These are phyloP conservation scores for Todus mexicanus DNA, from an alignment of 2,797 vertebrate species.

Conservation along the genomic window DNA sequence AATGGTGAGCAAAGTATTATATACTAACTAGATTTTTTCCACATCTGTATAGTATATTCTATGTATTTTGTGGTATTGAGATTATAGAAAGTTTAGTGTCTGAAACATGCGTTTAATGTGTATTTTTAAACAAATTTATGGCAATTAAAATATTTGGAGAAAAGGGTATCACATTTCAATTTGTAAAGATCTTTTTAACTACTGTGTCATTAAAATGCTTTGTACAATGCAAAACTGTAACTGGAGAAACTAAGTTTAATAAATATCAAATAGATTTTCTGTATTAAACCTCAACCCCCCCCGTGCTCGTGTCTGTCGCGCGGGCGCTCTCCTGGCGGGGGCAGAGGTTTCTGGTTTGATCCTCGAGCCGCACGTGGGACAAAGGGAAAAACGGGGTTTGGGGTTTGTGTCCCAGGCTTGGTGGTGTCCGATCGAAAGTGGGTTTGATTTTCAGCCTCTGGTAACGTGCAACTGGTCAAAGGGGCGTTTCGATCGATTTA, in stretches of 20 bases:
- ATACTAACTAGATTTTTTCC: slow-evolving; percentile 83
- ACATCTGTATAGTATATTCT: slow-evolving; percentile 98
- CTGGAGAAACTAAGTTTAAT: slow-evolving; percentile 85
- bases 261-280: slow-evolving; percentile 88
- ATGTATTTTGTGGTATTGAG: slow-evolving; percentile 99
- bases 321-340: neutral
- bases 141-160: slow-evolving; percentile 87
- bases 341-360: neutral
- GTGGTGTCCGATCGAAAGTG: neutral
- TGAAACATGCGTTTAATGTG: slow-evolving; percentile 86
- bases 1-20: slow-evolving; percentile 84
- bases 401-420: neutral
- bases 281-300: slow-evolving; percentile 74
- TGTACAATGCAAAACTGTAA: slow-evolving; percentile 87
- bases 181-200: slow-evolving; percentile 88
- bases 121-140: slow-evolving; percentile 89
- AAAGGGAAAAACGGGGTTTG: neutral
- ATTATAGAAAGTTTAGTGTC: slow-evolving; percentile 99
- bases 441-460: neutral
- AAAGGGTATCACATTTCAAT: slow-evolving; percentile 88
- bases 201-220: slow-evolving; percentile 85
- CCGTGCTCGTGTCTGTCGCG: slow-evolving; percentile 18
- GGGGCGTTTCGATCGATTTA: neutral
- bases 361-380: fast-evolving
- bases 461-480: neutral